Evolutionary conservation across 2,113 vertebrate species (phyloP), one percentile per base, ranked within the genome.

Genomic region (Sebastes schlegelii): DNA sequence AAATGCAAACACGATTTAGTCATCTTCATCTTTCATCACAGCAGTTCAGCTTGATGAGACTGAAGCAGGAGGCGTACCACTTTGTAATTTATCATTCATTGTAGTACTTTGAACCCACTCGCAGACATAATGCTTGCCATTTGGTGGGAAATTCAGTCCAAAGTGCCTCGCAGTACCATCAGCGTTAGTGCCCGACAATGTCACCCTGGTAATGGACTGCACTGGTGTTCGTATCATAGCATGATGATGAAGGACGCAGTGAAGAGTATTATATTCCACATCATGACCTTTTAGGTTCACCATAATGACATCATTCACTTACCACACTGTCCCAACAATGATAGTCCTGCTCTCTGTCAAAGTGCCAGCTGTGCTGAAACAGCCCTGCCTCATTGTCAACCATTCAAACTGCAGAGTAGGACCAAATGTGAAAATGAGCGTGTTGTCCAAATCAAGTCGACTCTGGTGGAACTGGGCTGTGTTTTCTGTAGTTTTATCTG

Each of bases 321-420:
- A 70, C 84, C 85, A 87, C 81, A 66, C 69, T 68, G 61, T 84
- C 76, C 77, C 74, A 80, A 92, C 92, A 93, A 88, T 89, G 88
- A 90, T 51, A 19, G 78, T 85, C 86, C 74, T 26, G 34, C 88
- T 80, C 65, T 14, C 62, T 84, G 86, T 87, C 79, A 85, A 89
- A 88, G 71, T 88, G 90, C 80, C 85, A 82, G 89, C 88, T 88
- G 86, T 86, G 92, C 91, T 93, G 84, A 91, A 93, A 91, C 74
- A 26, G 84, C 80, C 76, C 71, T 68, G 73, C 74, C 83, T 91
- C 82, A 88, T 92, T 93, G 88, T 92, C 81, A 82, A 60, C 74
- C 80, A 45, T 87, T 91, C 77, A 92, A 93, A 92, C 68, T 88
- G 90, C 91, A 89, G 89, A 86, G 82, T 87, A 86, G 87, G 92